Base-by-base conservation (phyloP, 2,888 invertebrate species). In the Habroteleia sp. region DNA sequence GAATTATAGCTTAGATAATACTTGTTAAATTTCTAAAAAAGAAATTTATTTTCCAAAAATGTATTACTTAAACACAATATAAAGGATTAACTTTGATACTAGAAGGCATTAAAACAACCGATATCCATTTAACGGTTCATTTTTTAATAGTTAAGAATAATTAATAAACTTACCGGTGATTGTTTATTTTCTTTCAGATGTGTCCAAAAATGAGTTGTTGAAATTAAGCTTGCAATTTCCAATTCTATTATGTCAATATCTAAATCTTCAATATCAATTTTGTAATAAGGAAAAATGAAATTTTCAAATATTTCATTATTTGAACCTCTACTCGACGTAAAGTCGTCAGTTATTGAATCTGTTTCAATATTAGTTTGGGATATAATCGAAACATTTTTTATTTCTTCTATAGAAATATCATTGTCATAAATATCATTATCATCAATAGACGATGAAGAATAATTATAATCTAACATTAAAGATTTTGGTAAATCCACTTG, bases 181-280 rank as follows among this genome's bases (percentile, higher is more conserved):
- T 58, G 58, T n/a, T 35, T 33, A 35, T 58, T 58, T 35, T 58
- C 58, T 2, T 39, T 58, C 5, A 58, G 25, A 25, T 58, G 58
- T 8, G n/a, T 8, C 44, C 44, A 44, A 10, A 25, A 44, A 29
- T 3, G 0, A 23, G 23, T 44, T 10, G 44, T 14, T 1, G 33
- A 10, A 11, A 44, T 41, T 5, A 33, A 4, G 23, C 17, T 16
- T 0, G 27, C 20, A 7, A 42, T 50, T 23, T 73, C 29, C 3
- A 42, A 29, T 41, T 41, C 17, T 2, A 63, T 13, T 0, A 56
- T 3, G 7, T 20, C 33, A 1, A 20, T 8, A 3, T 33, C 44
- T 35, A 35, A 35, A 10, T 56, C 42, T 5, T 58, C 23, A n/a
- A 44, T 35, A 35, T 58, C n/a, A 4, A 35, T 16, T 7, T 14